Evolutionary conservation across 2,113 vertebrate species (phyloP).

Genomic region (Piaya cayana): DNA sequence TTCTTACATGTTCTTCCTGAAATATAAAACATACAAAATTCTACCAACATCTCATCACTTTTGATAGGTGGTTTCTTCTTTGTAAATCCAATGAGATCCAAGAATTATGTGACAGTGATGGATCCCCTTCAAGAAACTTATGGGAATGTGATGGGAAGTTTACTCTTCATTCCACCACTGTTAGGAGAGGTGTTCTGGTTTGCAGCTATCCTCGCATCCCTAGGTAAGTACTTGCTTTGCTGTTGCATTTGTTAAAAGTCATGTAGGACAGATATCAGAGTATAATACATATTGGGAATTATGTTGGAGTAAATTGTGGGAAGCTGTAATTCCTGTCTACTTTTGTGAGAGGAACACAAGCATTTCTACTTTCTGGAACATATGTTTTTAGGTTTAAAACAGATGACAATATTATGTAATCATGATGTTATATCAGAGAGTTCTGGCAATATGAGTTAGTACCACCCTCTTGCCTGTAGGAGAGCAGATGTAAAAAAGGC

Average conservation of each 20-base stretch:
- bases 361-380: not conserved
- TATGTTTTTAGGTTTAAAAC: not conserved
- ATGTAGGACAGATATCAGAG: not conserved
- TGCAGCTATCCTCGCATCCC: conserved; percentile 82
- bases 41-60: not conserved
- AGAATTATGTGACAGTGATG: conserved; percentile 82
- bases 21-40: not conserved
- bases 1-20: not conserved
- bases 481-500: not conserved
- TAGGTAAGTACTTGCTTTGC: conserved; percentile 71
- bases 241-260: not conserved
- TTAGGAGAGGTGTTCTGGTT: conserved; percentile 82
- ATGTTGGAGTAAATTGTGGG: not conserved
- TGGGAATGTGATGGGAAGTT: conserved; percentile 74
- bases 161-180: conserved; percentile 77
- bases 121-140: conserved; percentile 82
- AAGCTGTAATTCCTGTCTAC: not conserved
- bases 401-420: not conserved
- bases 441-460: not conserved
- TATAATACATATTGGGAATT: not conserved
- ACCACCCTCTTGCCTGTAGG: not conserved
- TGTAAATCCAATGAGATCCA: conserved; percentile 84
- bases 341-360: not conserved
- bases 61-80: conserved; percentile 78
- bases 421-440: not conserved